These are phyloP conservation scores for Blennius ocellaris DNA, from an alignment of 2,113 vertebrate genomes.

Conservation along the genomic window DNA sequence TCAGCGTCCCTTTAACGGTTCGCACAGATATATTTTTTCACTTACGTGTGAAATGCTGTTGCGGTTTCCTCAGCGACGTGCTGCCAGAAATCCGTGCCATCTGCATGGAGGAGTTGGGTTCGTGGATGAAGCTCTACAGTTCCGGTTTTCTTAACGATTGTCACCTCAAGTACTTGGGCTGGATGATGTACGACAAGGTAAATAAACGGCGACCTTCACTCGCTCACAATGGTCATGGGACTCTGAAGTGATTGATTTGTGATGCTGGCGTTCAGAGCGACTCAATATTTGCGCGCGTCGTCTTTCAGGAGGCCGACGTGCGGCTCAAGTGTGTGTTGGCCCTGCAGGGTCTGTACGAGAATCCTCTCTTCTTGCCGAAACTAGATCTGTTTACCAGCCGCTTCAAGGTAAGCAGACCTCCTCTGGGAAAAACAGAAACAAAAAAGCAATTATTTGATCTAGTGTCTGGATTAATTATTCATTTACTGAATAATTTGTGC, in stretches of 20 bases:
- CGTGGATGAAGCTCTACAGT: slow-evolving; percentile 90
- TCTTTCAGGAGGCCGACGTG: slow-evolving; percentile 87
- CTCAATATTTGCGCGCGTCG: not conserved
- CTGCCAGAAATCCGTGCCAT: slow-evolving; percentile 89
- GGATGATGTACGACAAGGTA: slow-evolving; percentile 94
- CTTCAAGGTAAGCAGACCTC: slow-evolving; percentile 86
- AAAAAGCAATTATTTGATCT: too few relatives aligned
- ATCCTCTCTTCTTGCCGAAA: slow-evolving; percentile 83
- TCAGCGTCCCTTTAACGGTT: not conserved
- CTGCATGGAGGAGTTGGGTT: slow-evolving; percentile 89
- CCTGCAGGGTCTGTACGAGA: slow-evolving; percentile 87
- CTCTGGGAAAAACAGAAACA: too few relatives aligned
- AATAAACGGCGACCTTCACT: not conserved
- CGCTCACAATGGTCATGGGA: too few relatives aligned
- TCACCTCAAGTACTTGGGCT: slow-evolving; percentile 92
- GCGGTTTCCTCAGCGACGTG: slow-evolving; percentile 83
- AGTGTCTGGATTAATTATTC: too few relatives aligned
- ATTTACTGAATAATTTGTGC: too few relatives aligned
- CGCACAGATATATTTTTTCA: not conserved
- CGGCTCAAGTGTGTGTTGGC: slow-evolving; percentile 89
- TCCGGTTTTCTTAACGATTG: slow-evolving; percentile 88
- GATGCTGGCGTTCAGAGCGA: not conserved
- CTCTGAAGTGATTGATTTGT: too few relatives aligned
- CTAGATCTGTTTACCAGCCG: slow-evolving; percentile 91
- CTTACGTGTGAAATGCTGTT: not conserved